These are phyloP conservation scores for Valencia hispanica DNA, from an alignment of 2,797 vertebrate genomes.

Conservation along the genomic window DNA sequence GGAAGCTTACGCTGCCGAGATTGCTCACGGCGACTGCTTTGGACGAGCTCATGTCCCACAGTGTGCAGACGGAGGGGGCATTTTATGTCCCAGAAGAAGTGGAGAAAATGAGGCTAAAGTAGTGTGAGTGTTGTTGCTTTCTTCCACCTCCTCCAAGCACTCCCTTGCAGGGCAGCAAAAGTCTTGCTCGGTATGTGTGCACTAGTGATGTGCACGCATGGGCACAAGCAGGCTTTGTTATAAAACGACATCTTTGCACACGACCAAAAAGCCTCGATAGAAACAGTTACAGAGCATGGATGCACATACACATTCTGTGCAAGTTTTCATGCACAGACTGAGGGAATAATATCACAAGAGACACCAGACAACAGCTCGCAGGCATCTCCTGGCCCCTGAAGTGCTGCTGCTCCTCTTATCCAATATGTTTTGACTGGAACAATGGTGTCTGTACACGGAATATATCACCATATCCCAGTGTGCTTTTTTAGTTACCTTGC, in stretches of 20 bases:
- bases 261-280: slow-evolving; percentile 48
- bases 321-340: slow-evolving; percentile 45
- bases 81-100: slow-evolving; percentile 71
- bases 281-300: slow-evolving; percentile 35
- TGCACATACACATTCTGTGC: slow-evolving; percentile 24
- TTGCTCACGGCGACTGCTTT: slow-evolving; percentile 71
- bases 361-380: slow-evolving; percentile 73
- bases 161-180: slow-evolving; percentile 68
- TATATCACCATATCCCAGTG: slow-evolving; percentile 69
- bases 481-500: slow-evolving; percentile 56
- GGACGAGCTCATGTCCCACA: slow-evolving; percentile 75
- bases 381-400: slow-evolving; percentile 74
- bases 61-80: slow-evolving; percentile 68
- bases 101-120: slow-evolving; percentile 67
- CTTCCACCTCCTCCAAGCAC: slow-evolving; percentile 63
- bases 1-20: slow-evolving; percentile 72
- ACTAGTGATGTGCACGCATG: slow-evolving; percentile 58
- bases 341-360: slow-evolving; percentile 68
- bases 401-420: slow-evolving; percentile 75
- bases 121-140: slow-evolving; percentile 46
- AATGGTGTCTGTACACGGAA: slow-evolving; percentile 72
- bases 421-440: slow-evolving; percentile 80
- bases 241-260: slow-evolving; percentile 53
- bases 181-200: slow-evolving; percentile 59
- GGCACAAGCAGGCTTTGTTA: slow-evolving; percentile 32